Base-by-base conservation (phyloP, 2,888 invertebrate genomes). In the Hydropsyche betteni region DNA sequence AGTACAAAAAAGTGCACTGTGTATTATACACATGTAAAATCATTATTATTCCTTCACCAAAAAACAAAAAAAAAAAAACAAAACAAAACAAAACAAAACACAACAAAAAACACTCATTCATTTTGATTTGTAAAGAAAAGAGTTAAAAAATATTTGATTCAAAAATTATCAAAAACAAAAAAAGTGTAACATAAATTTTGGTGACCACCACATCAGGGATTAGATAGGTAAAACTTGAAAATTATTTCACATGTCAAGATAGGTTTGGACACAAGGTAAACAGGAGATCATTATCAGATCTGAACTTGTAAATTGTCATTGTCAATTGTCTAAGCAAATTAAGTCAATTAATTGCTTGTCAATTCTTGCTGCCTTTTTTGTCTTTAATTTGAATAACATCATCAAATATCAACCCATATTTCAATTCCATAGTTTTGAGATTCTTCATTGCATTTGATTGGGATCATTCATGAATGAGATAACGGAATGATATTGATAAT, bases 21-120 rank as follows among this genome's bases (percentile, higher is more conserved):
- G 78, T 77, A 78, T 78, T 73, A 78, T 78, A 78, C 78, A 78
- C 73, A 75, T 75, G 34, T 77, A 78, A 75, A 78, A 76, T 76
- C 51, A 68, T 69, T 53, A 64, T 58, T 64, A 64, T 64, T 64
- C 64, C 64, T 34, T 36, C 64, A 64, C 64, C 64, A 64, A 36
- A 64, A 64, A 64, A 36, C 12, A 36, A 36, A 64, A 64, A 36
- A 12, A 33, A 64, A 61, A 61, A 64, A 44, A 44, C 44, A 44
- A 8, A 44, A 44, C 44, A 44, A 24, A 24, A 24, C 24, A 24
- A 24, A 24, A 24, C 24, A 24, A 24, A 24, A 51, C n/a, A 51
- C 51, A 51, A 51, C 6, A 55, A n/a, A 55, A 55, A 55, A 55
- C 6, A 12, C n/a, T 55, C 55, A 12, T 55, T 55, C 55, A 55